Evolutionary conservation across 2,888 invertebrate species (phyloP).

Genomic region (Rotaria magnacalcarata): DNA sequence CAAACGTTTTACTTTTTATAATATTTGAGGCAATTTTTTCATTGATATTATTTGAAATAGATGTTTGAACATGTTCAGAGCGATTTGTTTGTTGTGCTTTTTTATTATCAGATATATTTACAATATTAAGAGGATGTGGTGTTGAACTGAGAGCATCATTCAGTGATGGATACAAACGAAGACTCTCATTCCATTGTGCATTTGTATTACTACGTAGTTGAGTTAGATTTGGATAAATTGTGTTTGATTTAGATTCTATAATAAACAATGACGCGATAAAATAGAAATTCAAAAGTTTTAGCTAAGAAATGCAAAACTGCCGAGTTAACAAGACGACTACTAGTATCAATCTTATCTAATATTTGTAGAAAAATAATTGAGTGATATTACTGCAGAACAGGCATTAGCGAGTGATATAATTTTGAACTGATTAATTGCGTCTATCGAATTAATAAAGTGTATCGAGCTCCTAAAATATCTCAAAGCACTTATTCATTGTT

Average conservation of each 20-base stretch:
- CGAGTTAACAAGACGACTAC: too few species aligned
- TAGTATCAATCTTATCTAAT: too few species aligned
- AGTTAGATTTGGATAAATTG: background rate
- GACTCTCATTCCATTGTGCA: background rate
- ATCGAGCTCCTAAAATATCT: too few species aligned
- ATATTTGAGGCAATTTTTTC: background rate
- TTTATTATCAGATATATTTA: background rate
- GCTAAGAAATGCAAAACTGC: too few species aligned
- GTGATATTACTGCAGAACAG: too few species aligned
- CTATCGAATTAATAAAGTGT: too few species aligned
- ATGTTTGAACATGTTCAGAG: background rate
- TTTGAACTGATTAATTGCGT: too few species aligned
- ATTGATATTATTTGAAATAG: background rate
- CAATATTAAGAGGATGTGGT: constrained; percentile 16
- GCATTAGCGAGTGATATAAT: too few species aligned
- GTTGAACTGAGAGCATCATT: background rate
- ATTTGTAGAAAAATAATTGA: too few species aligned
- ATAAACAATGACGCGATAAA: too few species aligned
- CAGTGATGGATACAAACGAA: constrained; percentile 28
- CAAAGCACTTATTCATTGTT: too few species aligned
- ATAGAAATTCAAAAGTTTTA: too few species aligned
- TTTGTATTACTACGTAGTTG: background rate
- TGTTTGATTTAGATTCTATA: background rate
- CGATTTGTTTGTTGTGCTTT: background rate
- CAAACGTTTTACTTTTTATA: background rate